phyloP scores from a whole-genome alignment of 2,113 vertebrate species.

The Thoracochromis brauschi region DNA sequence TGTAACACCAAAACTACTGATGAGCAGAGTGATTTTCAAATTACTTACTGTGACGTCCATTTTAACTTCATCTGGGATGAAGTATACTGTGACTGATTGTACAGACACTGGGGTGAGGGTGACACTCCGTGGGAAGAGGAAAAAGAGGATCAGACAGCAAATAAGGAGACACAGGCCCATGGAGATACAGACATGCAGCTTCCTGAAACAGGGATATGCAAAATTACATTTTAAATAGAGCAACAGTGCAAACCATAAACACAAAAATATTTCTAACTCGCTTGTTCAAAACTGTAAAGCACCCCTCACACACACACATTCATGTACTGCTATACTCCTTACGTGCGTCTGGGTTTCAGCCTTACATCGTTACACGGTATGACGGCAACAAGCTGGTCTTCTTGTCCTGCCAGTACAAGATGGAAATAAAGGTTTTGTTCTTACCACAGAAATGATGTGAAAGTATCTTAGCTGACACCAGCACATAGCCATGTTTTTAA shows the following conservation, averaged over 20 bases:
- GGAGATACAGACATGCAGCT: slow-evolving; percentile 84
- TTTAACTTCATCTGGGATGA: slow-evolving; percentile 34
- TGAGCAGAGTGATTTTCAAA: not conserved
- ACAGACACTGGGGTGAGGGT: slow-evolving; percentile 81
- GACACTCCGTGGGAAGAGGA: slow-evolving; percentile 92
- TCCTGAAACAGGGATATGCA: slow-evolving; percentile 65
- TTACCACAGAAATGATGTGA: not conserved
- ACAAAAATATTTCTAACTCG: not conserved
- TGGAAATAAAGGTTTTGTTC: not conserved
- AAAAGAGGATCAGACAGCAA: slow-evolving; percentile 87
- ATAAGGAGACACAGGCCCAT: slow-evolving; percentile 79
- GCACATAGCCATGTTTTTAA: not conserved
- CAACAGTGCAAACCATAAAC: not conserved
- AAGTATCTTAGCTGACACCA: not conserved
- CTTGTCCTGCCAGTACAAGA: slow-evolving; percentile 71
- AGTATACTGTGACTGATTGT: slow-evolving; percentile 83
- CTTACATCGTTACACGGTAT: slow-evolving; percentile 95
- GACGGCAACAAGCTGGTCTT: slow-evolving; percentile 90
- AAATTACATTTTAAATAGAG: not conserved
- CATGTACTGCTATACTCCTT: slow-evolving; percentile 42
- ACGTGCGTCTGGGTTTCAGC: slow-evolving; percentile 92
- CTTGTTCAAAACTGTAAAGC: not conserved
- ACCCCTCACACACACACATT: not conserved
- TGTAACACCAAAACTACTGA: not conserved
- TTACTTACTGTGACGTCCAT: slow-evolving; percentile 63